Evolutionary conservation across 1,140 invertebrate genomes (phyloP), one percentile per base, ranked within the genome.

Genomic region (Acromyrmex heyeri): DNA sequence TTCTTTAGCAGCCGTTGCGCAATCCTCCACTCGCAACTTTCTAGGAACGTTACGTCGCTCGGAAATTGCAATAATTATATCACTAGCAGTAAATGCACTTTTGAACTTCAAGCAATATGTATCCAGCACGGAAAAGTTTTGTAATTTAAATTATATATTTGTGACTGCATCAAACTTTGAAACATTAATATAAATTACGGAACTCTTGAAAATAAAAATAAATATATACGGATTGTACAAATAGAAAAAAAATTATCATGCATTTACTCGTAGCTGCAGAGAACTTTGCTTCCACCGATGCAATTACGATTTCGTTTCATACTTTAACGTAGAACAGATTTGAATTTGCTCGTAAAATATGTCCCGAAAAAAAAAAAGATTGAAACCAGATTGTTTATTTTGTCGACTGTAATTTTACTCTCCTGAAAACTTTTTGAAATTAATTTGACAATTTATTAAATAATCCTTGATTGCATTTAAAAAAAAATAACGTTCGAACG

Each of bases 61-160:
- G n/a, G 65, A 70, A 70, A 70, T 38, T 50, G 61, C 10, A 18
- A 81, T 81, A 69, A 79, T 79, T 55, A 69, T n/a, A 59, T 69
- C 30, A 18, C 18, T 2, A 24, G 21, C 48, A 38, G 77, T 48
- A 50, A 69, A 34, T 55, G 48, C 21, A 81, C 65, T 81, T 30
- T 24, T 34, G 14, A 67, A n/a, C 30, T 30, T 30, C 14, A 30
- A 16, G 34, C 38, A 50, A 75, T 83, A 75, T 14, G n/a, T 5
- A 34, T 16, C 14, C 59, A 6, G n/a, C 77, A 34, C 8, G 67
- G 12, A 48, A 44, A 73, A 73, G 38, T 59, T 73, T 61, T 30
- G 53, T 30, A 73, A 18, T 61, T 61, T 82, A 61, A 73, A 30
- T 18, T 48, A 82, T 48, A 59, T 73, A 61, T n/a, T 50, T 34